Conservation (phyloP, 2,113 vertebrate species). For the Aegithalos caudatus region DNA sequence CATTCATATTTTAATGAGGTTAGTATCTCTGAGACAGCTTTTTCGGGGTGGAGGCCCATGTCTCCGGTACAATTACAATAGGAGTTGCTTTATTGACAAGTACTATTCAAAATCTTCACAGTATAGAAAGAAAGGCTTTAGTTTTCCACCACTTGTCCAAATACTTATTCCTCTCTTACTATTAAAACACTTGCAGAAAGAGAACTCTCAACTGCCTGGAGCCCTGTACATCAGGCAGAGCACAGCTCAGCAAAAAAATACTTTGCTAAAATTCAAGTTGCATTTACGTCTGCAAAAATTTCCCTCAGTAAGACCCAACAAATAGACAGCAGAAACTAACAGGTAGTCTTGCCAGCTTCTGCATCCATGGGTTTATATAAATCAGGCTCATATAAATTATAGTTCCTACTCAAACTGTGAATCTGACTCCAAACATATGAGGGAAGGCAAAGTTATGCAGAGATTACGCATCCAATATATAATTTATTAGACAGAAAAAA, state of each 20-base stretch:
- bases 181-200: slow-evolving; percentile 58
- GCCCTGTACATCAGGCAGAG: background rate
- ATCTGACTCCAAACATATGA: background rate
- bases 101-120: slow-evolving; percentile 84
- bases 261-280: background rate
- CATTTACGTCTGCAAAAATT: background rate
- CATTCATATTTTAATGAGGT: slow-evolving; percentile 92
- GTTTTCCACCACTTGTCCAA: slow-evolving; percentile 82
- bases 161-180: slow-evolving; percentile 62
- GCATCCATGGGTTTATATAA: background rate
- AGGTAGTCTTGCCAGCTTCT: background rate
- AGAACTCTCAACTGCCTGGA: slow-evolving; percentile 19
- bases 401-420: background rate
- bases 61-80: slow-evolving; percentile 76
- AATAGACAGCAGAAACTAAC: background rate
- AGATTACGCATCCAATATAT: background rate
- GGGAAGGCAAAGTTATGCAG: background rate
- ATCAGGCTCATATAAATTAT: background rate
- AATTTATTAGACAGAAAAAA: background rate
- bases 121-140: slow-evolving; percentile 82
- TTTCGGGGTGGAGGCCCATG: slow-evolving; percentile 74
- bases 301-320: background rate
- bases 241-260: background rate
- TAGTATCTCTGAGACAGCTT: slow-evolving; percentile 86
- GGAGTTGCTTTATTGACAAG: slow-evolving; percentile 87